Evolutionary conservation across 2,797 vertebrate genomes (phyloP), one percentile per base, ranked within the genome.

Genomic region (Forpus xanthops): DNA sequence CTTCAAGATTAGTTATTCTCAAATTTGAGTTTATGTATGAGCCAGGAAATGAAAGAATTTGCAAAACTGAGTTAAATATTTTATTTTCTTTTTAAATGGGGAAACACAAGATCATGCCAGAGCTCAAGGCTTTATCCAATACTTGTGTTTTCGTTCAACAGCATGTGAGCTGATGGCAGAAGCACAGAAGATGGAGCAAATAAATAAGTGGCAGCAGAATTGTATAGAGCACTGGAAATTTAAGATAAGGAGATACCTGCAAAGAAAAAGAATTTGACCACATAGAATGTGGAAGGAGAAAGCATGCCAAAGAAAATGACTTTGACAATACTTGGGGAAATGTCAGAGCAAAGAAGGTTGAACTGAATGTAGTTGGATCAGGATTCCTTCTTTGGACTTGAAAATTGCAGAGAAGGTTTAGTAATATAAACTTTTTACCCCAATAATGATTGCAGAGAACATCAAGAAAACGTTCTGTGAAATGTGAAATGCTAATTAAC

Each of bases 1-100:
- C 60, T 95, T 94, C 91, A 93, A 89, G 67, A 93, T 60, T 47
- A 89, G 85, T 96, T 96, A 94, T 90, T 90, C 78, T 96, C 92
- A 94, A 93, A 76, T 87, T 45, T 85, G 77, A 74, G 49, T 91
- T 94, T 87, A 42, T 58, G 33, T 30, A 75, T 35, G 53, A 91
- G 30, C 41, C 61, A 74, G 58, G 64, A 56, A 93, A 89, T 79
- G 64, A 70, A 92, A 90, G 50, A 72, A 62, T 79, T 85, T 72
- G 66, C 67, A 93, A 78, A 72, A 35, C 0, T 71, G 42, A 79
- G 82, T 30, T 11, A 64, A 56, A 33, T 4, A 6, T 42, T 60
- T 28, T 73, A 30, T 76, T 50, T n/a, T 53, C 19, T 52, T 35
- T 53, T 76, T 60, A 12, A 55, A 58, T 81, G 30, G 56, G 28